Evolutionary conservation across 2,113 vertebrate species (phyloP).

Genomic region (Microcebus murinus): DNA sequence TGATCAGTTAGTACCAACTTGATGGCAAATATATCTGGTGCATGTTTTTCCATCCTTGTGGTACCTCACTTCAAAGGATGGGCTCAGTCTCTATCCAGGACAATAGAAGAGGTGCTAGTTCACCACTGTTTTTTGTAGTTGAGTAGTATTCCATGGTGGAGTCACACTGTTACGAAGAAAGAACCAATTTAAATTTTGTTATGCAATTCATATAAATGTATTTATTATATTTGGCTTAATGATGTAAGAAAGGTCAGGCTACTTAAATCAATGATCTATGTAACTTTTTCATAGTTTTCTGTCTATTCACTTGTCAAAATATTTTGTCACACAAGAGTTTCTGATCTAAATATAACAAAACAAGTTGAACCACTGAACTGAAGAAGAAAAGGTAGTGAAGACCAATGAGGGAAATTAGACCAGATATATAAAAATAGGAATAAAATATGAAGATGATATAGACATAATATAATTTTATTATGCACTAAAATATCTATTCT

Average conservation of each 20-base stretch:
- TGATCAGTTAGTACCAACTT: too few relatives aligned
- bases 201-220: not conserved
- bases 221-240: not conserved
- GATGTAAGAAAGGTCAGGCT: not conserved
- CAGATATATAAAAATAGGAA: not conserved
- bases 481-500: not conserved
- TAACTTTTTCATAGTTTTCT: not conserved
- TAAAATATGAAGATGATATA: not conserved
- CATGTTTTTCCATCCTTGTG: too few relatives aligned
- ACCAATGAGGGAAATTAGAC: not conserved
- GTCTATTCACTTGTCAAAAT: not conserved
- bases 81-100: too few relatives aligned
- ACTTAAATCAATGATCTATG: not conserved
- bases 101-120: too few relatives aligned
- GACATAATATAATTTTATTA: not conserved
- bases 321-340: not conserved
- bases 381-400: not conserved
- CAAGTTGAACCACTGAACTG: not conserved
- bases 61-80: too few relatives aligned
- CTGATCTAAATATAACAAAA: not conserved
- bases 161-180: not conserved
- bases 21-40: too few relatives aligned
- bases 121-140: too few relatives aligned
- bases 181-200: not conserved
- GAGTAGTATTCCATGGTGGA: not conserved